Percentiles rank a stretch among this genome's conserved stretches.
These are phyloP conservation scores for Sesia bembeciformis DNA, from an alignment of 2,888 invertebrate species.

Conservation along the genomic window DNA sequence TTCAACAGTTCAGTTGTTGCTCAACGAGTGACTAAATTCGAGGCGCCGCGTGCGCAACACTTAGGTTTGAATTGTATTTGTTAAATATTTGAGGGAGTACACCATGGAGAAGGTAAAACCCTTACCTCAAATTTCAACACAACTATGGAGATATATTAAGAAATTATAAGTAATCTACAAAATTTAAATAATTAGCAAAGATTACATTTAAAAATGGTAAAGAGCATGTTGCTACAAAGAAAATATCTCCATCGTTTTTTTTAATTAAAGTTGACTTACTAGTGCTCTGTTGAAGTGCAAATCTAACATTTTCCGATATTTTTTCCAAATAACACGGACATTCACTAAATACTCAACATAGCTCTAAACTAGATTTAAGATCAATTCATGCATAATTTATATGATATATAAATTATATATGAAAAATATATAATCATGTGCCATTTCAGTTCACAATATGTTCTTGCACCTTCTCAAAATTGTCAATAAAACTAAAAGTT, in stretches of 20 bases:
- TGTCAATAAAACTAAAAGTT: neutral
- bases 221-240: neutral
- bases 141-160: conserved; percentile 40
- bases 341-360: conserved; percentile 17
- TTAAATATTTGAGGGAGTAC: conserved; percentile 70
- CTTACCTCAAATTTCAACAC: conserved; percentile 58
- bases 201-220: neutral
- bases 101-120: conserved; percentile 65
- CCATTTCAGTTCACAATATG: conserved; percentile 33
- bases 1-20: conserved; percentile 74
- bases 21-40: conserved; percentile 72
- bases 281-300: conserved; percentile 7
- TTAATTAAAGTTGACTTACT: conserved; percentile 8
- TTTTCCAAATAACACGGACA: neutral
- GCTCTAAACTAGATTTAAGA: conserved; percentile 39
- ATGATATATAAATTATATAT: conserved; percentile 39
- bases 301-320: neutral
- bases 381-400: conserved; percentile 50
- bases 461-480: conserved; percentile 37
- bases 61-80: conserved; percentile 73
- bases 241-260: conserved; percentile 49
- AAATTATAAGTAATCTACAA: neutral
- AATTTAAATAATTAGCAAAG: neutral
- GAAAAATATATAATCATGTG: conserved; percentile 20
- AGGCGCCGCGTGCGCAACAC: conserved; percentile 72